Base-by-base conservation (phyloP, 2,888 invertebrate species). In the Euzophera pinguis region DNA sequence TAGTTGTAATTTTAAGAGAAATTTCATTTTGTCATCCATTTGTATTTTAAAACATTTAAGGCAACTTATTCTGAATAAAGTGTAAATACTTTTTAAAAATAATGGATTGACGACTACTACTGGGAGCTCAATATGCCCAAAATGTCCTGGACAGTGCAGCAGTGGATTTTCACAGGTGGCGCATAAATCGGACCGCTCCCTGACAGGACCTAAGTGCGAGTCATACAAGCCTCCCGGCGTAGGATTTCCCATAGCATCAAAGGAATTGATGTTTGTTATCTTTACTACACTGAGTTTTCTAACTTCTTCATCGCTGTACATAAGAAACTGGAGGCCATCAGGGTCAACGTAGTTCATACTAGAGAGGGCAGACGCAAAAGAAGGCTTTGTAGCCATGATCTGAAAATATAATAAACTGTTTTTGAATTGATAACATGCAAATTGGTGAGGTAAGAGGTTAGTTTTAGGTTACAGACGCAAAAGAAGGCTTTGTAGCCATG, bases 101-200 rank as follows among this genome's bases (percentile, higher is more conserved):
- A 99, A 73, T 0, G 99, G 99, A 90, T 99, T 99, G 53, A 96
- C 94, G 0, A 97, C 95, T 0, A 97, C 94, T 9, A 98, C 84
- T 0, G 97, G 96, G 0, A 99, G 87, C 61, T 96, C 95, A 58
- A 99, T 98, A 74, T 98, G 97, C 0, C 99, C 99, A 81, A 97
- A 94, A 83, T 99, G 99, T 0, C 99, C 99, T 0, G 95, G 93
- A 73, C 99, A 99, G 58, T 92, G 87, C 6, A 91, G 73, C 42
- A 92, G 75, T 13, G 91, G 91, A 60, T 93, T 92, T 8, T 92
- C 91, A 73, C 99, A 99, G 6, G 98, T 98, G 3, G 86, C 86
- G 78, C 99, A 99, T 0, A 93, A 90, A 56, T 96, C 95, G 65
- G 90, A 82, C 47, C 91, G 81, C 10, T 93, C 93, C 56, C 92